Evolutionary conservation across 2,888 invertebrate species (phyloP), one percentile per base, ranked within the genome.

Genomic region (Cantharis lateralis): DNA sequence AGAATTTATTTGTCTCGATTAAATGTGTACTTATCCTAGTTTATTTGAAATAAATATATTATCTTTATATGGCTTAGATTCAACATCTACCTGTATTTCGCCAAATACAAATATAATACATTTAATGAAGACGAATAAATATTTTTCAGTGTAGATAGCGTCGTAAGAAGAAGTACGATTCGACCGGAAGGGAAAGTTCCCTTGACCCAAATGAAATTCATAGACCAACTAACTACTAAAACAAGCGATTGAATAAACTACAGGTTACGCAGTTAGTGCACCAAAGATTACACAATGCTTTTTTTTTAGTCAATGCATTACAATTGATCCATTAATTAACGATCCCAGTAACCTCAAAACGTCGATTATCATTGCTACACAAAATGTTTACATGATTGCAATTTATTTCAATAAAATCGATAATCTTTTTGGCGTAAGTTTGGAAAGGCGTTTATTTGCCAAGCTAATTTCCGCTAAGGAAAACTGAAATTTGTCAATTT

Each of bases 171-270:
- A 78, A 73, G 63, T 69, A 71, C 70, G 72, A 71, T 75, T 66
- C 79, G 81, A 81, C 85, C 85, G 86, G 86, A 85, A 86, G 85
- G 84, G 86, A 86, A 86, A 86, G 86, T 85, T 83, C 83, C 86
- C 86, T 86, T 86, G 86, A 85, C 86, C 85, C 82, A 85, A 84
- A 84, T 85, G 83, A 76, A 78, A 82, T 81, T 80, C 80, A 77
- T 77, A 79, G 77, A 79, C 77, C 63, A 77, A 77, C 75, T 68
- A 74, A 32, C 74, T 62, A 77, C 68, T 66, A 74, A 74, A 72
- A 68, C 32, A 77, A 74, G 16, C 74, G 74, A 75, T 72, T 72
- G 74, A 74, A 75, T 74, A 68, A 24, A 73, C 71, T 72, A 71
- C 77, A 75, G 64, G 77, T 77, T 77, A 77, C 74, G 68, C 71